Conservation (phyloP, 2,888 invertebrate species). For the Bombyx huttoni region DNA sequence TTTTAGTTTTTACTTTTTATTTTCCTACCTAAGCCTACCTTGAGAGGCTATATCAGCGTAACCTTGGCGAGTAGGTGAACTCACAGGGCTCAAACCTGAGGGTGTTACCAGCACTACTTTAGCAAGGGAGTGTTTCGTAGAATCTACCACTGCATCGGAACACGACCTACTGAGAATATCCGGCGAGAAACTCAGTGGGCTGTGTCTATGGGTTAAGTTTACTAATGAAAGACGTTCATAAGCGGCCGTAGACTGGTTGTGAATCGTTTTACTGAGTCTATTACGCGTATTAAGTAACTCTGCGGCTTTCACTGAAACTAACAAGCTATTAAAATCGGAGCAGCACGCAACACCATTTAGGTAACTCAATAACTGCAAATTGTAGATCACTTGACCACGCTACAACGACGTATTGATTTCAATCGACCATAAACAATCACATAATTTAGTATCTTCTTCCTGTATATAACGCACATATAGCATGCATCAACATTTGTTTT, state of each 20-base stretch:
- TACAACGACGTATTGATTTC: slow-evolving; percentile 9
- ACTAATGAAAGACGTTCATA: slow-evolving; percentile 44
- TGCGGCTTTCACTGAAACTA: slow-evolving; percentile 52
- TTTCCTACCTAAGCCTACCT: too few relatives aligned
- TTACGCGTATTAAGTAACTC: slow-evolving; percentile 52
- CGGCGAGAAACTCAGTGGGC: too few relatives aligned
- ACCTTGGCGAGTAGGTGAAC: too few relatives aligned
- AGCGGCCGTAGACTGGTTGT: slow-evolving; percentile 19
- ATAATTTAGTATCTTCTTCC: neutral
- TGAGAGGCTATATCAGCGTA: too few relatives aligned
- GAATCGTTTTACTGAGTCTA: slow-evolving; percentile 33
- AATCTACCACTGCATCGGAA: too few relatives aligned
- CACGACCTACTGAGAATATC: too few relatives aligned
- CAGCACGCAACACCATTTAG: slow-evolving; percentile 56
- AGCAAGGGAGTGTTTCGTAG: too few relatives aligned
- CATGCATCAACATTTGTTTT: slow-evolving; percentile 1
- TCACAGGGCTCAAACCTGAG: too few relatives aligned
- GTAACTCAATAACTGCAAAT: slow-evolving; percentile 31
- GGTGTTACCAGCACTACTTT: too few relatives aligned
- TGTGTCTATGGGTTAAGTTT: too few relatives aligned
- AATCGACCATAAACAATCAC: slow-evolving; percentile 3
- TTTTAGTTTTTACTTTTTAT: slow-evolving; percentile 58
- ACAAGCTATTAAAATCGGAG: slow-evolving; percentile 43
- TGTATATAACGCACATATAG: slow-evolving; percentile 9
- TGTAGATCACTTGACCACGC: slow-evolving; percentile 28